Evolutionary conservation across 1,140 invertebrate species (phyloP).

Genomic region (Tribolium castaneum): DNA sequence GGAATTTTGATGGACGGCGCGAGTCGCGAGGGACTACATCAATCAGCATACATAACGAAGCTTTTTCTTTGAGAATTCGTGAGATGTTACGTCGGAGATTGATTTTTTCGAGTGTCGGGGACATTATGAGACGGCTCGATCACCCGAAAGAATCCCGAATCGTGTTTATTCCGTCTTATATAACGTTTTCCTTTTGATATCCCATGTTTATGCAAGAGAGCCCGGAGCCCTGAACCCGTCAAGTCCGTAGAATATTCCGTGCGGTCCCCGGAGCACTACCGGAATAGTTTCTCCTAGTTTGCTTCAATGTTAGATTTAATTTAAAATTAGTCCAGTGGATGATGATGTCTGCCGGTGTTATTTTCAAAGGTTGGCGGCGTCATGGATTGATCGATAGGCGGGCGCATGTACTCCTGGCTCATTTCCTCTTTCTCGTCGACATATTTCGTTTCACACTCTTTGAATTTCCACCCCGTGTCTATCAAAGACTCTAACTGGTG

Average conservation of each 20-base stretch:
- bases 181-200: not conserved
- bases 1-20: not conserved
- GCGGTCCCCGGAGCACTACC: not conserved
- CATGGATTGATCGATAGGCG: slow-evolving; percentile 18
- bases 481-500: slow-evolving; percentile 8
- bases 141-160: not conserved
- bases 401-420: slow-evolving; percentile 22
- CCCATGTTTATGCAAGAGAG: not conserved
- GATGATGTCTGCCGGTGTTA: slow-evolving; percentile 14
- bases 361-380: slow-evolving; percentile 32
- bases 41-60: not conserved
- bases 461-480: slow-evolving; percentile 31
- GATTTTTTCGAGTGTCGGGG: not conserved
- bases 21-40: not conserved
- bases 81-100: not conserved
- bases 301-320: not conserved
- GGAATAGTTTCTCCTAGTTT: not conserved
- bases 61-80: not conserved
- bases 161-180: not conserved
- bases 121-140: not conserved
- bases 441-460: slow-evolving; percentile 34
- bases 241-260: not conserved
- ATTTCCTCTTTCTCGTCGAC: slow-evolving; percentile 30
- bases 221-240: not conserved
- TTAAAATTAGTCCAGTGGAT: slow-evolving; percentile 1